Evolutionary conservation across 2,113 vertebrate genomes (phyloP).

Genomic region (Natator depressus): DNA sequence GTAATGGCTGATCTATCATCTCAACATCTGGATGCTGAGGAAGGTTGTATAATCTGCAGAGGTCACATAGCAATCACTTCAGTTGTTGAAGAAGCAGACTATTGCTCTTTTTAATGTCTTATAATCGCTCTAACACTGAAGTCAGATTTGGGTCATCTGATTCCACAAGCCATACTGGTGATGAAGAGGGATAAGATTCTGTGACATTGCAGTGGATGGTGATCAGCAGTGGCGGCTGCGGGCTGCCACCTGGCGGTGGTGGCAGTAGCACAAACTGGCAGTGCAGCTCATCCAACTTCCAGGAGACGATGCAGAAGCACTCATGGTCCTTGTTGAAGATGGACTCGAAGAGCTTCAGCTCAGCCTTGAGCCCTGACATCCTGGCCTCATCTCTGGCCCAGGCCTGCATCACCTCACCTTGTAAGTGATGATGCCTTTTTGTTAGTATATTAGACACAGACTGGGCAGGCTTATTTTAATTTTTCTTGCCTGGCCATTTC

Average conservation of each 20-base stretch:
- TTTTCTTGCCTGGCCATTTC: neutral
- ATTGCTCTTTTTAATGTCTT: slow-evolving; percentile 93
- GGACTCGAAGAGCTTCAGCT: slow-evolving; percentile 96
- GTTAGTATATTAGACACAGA: neutral
- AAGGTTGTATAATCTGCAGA: slow-evolving; percentile 97
- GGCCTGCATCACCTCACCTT: slow-evolving; percentile 70
- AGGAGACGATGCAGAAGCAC: slow-evolving; percentile 94
- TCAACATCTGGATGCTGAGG: slow-evolving; percentile 98
- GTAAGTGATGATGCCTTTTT: neutral
- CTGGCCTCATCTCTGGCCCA: slow-evolving; percentile 86
- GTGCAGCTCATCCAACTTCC: slow-evolving; percentile 94
- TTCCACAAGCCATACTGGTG: slow-evolving; percentile 99
- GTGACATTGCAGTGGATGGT: slow-evolving; percentile 96
- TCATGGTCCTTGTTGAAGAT: slow-evolving; percentile 97
- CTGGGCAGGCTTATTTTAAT: neutral
- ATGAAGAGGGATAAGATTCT: slow-evolving; percentile 96
- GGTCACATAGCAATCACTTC: slow-evolving; percentile 97
- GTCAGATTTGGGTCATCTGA: slow-evolving; percentile 97
- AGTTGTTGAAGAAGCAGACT: slow-evolving; percentile 97
- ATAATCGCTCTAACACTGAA: slow-evolving; percentile 92
- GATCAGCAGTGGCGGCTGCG: slow-evolving; percentile 82
- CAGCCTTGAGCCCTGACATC: slow-evolving; percentile 98
- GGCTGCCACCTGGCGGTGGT: slow-evolving; percentile 84
- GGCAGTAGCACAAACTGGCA: slow-evolving; percentile 88
- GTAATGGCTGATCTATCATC: slow-evolving; percentile 97